phyloP scores from a whole-genome alignment of 2,113 vertebrate genomes.

The Phrynosoma blainvillii region DNA sequence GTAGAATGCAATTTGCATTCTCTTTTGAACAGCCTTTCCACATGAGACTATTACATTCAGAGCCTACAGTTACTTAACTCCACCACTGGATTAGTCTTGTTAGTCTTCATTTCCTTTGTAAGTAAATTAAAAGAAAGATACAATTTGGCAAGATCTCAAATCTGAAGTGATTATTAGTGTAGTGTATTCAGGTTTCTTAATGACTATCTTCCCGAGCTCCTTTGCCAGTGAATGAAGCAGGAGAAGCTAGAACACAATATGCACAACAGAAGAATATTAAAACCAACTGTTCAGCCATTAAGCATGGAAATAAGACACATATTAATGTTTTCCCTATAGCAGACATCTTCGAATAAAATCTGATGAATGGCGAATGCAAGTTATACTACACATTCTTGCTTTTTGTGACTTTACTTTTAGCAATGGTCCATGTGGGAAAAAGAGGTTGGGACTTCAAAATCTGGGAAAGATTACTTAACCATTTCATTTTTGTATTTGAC shows the following conservation, averaged over 20 bases:
- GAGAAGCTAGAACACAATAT: neutral
- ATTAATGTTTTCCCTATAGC: neutral
- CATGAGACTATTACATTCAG: neutral
- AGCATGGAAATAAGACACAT: neutral
- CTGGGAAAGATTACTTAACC: neutral
- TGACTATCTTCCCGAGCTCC: neutral
- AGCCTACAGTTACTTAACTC: neutral
- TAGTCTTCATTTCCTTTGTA: neutral
- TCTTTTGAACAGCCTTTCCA: neutral
- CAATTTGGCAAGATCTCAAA: neutral
- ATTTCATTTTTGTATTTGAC: neutral
- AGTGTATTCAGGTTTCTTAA: neutral
- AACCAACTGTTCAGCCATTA: neutral
- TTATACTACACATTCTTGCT: neutral
- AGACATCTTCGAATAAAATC: conserved; percentile 10
- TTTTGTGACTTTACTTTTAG: neutral
- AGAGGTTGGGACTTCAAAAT: neutral
- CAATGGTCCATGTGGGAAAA: neutral
- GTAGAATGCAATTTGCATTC: neutral
- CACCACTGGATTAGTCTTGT: neutral
- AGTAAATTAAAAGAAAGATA: neutral
- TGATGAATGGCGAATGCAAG: neutral
- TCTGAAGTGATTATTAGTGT: neutral
- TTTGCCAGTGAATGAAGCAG: neutral
- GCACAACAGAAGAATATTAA: conserved; percentile 1